A percentile compares a stretch with the other conserved stretches of the same genome.
phyloP scores from a whole-genome alignment of 2,797 vertebrate species.

The Leuciscus waleckii region DNA sequence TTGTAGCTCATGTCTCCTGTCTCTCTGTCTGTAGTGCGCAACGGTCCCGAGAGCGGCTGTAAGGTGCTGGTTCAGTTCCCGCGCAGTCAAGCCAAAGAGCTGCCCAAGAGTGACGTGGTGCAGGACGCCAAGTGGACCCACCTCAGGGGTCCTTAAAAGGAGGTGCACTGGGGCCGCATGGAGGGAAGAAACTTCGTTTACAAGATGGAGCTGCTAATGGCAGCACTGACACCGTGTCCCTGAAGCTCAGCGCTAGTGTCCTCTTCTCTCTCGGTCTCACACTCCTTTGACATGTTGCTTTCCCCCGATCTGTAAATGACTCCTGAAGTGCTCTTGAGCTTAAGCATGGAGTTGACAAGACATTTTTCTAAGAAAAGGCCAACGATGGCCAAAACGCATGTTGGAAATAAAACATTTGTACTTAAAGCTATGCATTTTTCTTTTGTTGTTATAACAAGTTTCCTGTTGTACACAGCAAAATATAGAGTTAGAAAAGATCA shows the following conservation, averaged over 20 bases:
- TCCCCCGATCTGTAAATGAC: not conserved
- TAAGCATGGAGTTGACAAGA: not conserved
- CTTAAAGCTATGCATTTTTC: not conserved
- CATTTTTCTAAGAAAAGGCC: conserved; percentile 9
- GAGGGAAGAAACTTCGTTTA: conserved; percentile 98
- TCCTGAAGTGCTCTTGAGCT: conserved; percentile 2
- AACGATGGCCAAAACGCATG: not conserved
- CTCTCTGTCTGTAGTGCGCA: conserved; percentile 42
- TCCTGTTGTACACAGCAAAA: not conserved
- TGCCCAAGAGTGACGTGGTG: conserved; percentile 91
- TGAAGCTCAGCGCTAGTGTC: conserved; percentile 3
- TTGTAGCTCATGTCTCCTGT: not conserved
- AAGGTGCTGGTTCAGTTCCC: conserved; percentile 74
- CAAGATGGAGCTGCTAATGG: conserved; percentile 99
- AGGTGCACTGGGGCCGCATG: conserved; percentile 97
- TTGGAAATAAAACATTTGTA: conserved; percentile 32
- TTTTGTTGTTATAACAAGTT: not conserved
- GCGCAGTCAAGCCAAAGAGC: conserved; percentile 72
- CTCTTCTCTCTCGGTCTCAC: not conserved
- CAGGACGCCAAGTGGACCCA: conserved; percentile 95
- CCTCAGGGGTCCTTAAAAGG: conserved; percentile 89
- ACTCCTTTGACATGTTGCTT: not conserved
- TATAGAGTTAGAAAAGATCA: not conserved
- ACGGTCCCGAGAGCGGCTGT: conserved; percentile 69
- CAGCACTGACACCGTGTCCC: conserved; percentile 89